A percentile compares a stretch with the other conserved stretches of the same genome.
Evolutionary conservation across 64 coral and sea anemone genomes (phyloP).

Genomic region (Astreopora myriophthalma): DNA sequence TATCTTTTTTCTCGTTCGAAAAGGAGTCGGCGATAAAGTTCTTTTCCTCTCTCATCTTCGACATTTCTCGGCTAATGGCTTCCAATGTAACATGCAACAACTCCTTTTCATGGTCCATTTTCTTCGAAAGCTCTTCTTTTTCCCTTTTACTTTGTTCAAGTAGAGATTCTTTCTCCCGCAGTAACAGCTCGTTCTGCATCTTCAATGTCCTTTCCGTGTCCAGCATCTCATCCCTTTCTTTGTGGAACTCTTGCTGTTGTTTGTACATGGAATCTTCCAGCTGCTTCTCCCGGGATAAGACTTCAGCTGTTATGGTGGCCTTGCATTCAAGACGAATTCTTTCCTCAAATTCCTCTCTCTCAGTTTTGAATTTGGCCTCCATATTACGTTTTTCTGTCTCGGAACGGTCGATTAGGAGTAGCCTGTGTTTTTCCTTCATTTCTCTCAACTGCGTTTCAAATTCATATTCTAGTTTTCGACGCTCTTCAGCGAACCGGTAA

Average conservation of each 20-base stretch:
- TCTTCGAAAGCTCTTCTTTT: conserved; percentile 40
- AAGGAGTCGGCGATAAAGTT: not conserved
- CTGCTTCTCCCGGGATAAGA: not conserved
- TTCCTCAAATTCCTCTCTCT: conserved; percentile 22
- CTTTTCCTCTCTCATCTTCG: conserved; percentile 46
- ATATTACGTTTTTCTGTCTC: not conserved
- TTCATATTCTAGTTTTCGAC: conserved; percentile 23
- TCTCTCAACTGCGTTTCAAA: conserved; percentile 9
- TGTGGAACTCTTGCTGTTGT: not conserved
- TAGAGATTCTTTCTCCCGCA: not conserved
- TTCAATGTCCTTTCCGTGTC: conserved; percentile 7
- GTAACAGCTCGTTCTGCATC: not conserved
- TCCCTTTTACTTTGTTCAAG: conserved; percentile 26
- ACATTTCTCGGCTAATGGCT: conserved; percentile 41
- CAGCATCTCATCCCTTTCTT: not conserved
- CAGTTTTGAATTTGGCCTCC: conserved; percentile 23
- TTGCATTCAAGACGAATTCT: conserved; percentile 15
- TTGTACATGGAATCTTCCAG: not conserved
- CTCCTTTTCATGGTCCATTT: conserved; percentile 63
- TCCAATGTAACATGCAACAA: conserved; percentile 40
- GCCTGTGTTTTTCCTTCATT: conserved; percentile 11
- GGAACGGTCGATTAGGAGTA: conserved; percentile 1
- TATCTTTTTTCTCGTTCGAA: conserved; percentile 1
- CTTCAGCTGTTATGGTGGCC: conserved; percentile 8
- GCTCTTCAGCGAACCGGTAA: conserved; percentile 17